Evolutionary conservation across 2,888 invertebrate species (phyloP).

Genomic region (Hoplodrina ambigua): DNA sequence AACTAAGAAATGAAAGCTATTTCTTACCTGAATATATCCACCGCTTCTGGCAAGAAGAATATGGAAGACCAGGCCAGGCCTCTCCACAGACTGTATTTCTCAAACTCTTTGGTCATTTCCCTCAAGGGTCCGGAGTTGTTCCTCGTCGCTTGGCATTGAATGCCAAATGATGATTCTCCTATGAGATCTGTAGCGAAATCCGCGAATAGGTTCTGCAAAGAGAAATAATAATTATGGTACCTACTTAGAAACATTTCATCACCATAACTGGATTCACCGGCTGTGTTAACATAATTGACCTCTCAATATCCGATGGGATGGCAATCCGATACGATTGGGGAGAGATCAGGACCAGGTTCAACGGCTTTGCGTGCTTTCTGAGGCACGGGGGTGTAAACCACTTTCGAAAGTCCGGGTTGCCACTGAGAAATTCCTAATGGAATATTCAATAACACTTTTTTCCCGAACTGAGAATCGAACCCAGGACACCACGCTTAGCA

Average conservation of each 20-base stretch:
- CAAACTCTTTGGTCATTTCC: conserved; percentile 70
- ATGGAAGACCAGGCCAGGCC: conserved; percentile 71
- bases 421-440: no score
- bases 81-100: conserved; percentile 65
- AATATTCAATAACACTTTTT: no score
- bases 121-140: conserved; percentile 69
- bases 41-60: conserved; percentile 74
- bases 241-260: no score
- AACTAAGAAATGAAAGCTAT: background rate
- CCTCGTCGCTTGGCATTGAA: conserved; percentile 66
- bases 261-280: background rate
- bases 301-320: no score
- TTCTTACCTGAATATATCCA: conserved; percentile 69
- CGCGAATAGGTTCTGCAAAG: conserved; percentile 23
- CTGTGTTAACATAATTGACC: no score
- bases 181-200: conserved; percentile 64
- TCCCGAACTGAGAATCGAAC: no score
- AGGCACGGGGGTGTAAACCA: no score
- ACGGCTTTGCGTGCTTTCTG: no score
- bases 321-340: no score
- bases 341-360: no score
- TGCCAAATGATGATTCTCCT: conserved; percentile 72
- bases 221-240: background rate
- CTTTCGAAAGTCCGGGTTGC: no score
- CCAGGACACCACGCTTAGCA: no score